Base-by-base conservation (phyloP, 1,140 invertebrate genomes). In the Apocrypta bakeri region DNA sequence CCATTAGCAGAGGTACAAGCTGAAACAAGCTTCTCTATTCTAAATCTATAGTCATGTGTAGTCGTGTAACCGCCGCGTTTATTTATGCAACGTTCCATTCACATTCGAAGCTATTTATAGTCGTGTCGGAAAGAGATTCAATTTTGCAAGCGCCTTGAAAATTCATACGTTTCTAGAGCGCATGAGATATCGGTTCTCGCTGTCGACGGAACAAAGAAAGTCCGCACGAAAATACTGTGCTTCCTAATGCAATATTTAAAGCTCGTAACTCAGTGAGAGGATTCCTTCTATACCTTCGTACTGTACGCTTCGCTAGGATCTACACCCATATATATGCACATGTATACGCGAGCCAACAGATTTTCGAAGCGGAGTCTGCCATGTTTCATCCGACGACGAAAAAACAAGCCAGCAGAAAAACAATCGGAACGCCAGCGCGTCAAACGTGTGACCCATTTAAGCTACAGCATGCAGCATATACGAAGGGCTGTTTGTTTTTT, bases 161-260 rank as follows among this genome's bases (percentile, higher is more conserved):
- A 56, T 56, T n/a, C 48, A 56, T 56, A 56, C 17, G 33, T 37
- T 37, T 37, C 42, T 17, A 17, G 42, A 48, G 42, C 1, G 42
- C 12, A 4, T 17, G 42, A 48, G 42, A 56, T 56, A n/a, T 56
- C 48, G 48, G 48, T 21, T 56, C 48, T 56, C 48, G 14, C 14
- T 56, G 48, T 56, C 48, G 48, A 56, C 48, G 17, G 48, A 6
- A 72, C 69, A 72, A 37, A 72, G 24, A 25, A 40, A 72, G 42
- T 24, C 21, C 37, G n/a, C 14, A 29, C 11, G 31, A 69, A 42
- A 56, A n/a, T 56, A 56, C 48, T 56, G 48, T 21, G 25, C 37
- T 21, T 69, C 37, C 71, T 73, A 73, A 73, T 73, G 21, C 29
- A 73, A 73, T 73, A 73, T 73, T 73, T n/a, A 73, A 48, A n/a